phyloP scores from a whole-genome alignment of 1,140 invertebrate species.

The Habropoda laboriosa region DNA sequence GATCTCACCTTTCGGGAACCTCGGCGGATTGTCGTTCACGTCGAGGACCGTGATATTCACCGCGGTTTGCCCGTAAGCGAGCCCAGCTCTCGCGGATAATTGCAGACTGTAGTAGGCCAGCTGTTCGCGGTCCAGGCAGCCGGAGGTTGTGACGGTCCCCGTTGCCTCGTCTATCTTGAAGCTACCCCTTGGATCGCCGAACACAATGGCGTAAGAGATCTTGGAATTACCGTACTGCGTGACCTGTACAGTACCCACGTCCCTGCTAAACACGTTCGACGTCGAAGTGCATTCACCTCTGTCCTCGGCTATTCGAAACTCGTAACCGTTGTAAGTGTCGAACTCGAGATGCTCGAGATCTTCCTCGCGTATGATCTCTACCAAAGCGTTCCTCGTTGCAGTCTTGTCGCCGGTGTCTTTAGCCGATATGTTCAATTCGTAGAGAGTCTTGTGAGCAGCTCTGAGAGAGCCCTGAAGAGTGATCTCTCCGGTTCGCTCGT shows the following conservation, averaged over 20 bases:
- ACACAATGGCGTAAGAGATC: constrained; percentile 90
- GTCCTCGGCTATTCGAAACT: constrained; percentile 92
- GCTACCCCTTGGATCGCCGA: constrained; percentile 89
- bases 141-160: constrained; percentile 90
- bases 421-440: constrained; percentile 88
- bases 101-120: constrained; percentile 89
- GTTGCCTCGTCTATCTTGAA: constrained; percentile 91
- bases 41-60: constrained; percentile 94
- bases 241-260: constrained; percentile 90
- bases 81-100: constrained; percentile 87
- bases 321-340: constrained; percentile 88
- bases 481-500: constrained; percentile 89
- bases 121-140: constrained; percentile 92
- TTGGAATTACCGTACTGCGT: constrained; percentile 76
- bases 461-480: constrained; percentile 85
- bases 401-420: constrained; percentile 89
- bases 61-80: constrained; percentile 87
- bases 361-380: constrained; percentile 90
- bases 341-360: constrained; percentile 88
- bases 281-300: constrained; percentile 84
- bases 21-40: constrained; percentile 95
- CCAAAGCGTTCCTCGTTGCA: constrained; percentile 88
- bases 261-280: constrained; percentile 83
- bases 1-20: constrained; percentile 87
- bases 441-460: constrained; percentile 85